Conservation (phyloP, 2,888 invertebrate species). For the Latrodectus hesperus region DNA sequence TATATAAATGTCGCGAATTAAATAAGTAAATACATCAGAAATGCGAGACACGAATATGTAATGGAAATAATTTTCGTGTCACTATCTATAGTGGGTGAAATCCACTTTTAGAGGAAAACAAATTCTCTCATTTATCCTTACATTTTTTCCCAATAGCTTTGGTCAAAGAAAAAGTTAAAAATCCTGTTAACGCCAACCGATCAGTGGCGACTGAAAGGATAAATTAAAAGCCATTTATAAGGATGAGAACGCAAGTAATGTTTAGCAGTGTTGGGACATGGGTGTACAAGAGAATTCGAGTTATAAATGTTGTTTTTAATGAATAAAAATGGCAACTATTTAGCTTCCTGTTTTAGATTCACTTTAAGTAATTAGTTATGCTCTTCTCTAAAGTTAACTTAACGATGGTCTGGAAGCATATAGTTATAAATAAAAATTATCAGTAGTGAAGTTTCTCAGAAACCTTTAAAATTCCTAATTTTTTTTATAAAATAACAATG, state of each 20-base stretch:
- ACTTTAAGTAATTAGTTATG: too few relatives aligned
- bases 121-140: slow-evolving; percentile 7
- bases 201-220: slow-evolving; percentile 14
- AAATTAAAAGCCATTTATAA: slow-evolving; percentile 49
- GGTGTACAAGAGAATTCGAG: slow-evolving; percentile 17
- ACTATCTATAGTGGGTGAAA: slow-evolving; percentile 9
- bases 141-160: background rate
- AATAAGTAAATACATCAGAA: too few relatives aligned
- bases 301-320: slow-evolving; percentile 55
- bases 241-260: slow-evolving; percentile 32
- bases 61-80: background rate
- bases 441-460: too few relatives aligned
- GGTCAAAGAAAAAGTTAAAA: background rate
- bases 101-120: slow-evolving; percentile 16
- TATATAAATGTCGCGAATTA: too few relatives aligned
- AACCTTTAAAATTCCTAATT: too few relatives aligned
- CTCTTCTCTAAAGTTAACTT: too few relatives aligned
- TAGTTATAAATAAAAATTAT: too few relatives aligned
- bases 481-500: too few relatives aligned
- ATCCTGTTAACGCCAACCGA: background rate
- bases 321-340: slow-evolving; percentile 47
- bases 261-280: slow-evolving; percentile 15
- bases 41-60: background rate
- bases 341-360: slow-evolving; percentile 7
- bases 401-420: too few relatives aligned